A percentile compares a stretch with the other conserved stretches of the same genome.
These are phyloP conservation scores for Theocolax elegans DNA, from an alignment of 1,140 invertebrate genomes.

Conservation along the genomic window DNA sequence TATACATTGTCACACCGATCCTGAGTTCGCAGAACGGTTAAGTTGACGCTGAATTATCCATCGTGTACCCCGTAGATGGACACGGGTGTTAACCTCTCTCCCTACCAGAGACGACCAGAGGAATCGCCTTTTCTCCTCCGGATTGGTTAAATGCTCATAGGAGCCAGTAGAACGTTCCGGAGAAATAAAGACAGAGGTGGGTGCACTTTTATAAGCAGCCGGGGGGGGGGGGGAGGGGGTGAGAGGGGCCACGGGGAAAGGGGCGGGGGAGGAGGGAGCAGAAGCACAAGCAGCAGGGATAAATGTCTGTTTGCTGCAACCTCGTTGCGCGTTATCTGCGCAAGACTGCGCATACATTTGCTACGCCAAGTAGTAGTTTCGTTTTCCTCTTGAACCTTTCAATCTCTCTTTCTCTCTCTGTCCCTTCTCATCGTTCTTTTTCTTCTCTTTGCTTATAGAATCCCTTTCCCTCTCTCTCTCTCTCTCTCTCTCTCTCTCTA, in stretches of 20 bases:
- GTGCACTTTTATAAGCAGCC: constrained; percentile 7
- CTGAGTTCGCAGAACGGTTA: constrained; percentile 44
- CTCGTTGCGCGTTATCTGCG: constrained; percentile 53
- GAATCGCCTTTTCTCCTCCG: no score
- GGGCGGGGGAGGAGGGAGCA: no score
- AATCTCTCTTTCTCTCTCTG: constrained; percentile 3
- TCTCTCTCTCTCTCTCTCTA: constrained; percentile 11
- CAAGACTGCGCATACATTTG: constrained; percentile 55
- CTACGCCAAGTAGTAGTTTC: constrained; percentile 53
- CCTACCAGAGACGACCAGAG: neutral
- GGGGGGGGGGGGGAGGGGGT: neutral
- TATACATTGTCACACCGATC: constrained; percentile 32
- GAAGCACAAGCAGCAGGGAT: neutral
- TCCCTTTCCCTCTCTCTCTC: constrained; percentile 6
- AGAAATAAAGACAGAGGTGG: constrained; percentile 21
- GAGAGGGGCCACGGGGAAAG: neutral
- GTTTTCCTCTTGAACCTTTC: constrained; percentile 43
- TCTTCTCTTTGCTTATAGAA: constrained; percentile 10
- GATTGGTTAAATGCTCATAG: no score
- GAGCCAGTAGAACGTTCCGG: constrained; percentile 14
- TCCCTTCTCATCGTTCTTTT: neutral
- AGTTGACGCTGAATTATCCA: constrained; percentile 56
- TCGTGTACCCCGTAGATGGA: constrained; percentile 52
- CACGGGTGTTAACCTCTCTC: constrained; percentile 42
- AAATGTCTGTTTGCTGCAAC: constrained; percentile 19